Percentiles rank a stretch among this genome's conserved stretches.
These are phyloP conservation scores for Zhuqinia jingwanae DNA, from an alignment of 2,888 invertebrate species.

Conservation along the genomic window DNA sequence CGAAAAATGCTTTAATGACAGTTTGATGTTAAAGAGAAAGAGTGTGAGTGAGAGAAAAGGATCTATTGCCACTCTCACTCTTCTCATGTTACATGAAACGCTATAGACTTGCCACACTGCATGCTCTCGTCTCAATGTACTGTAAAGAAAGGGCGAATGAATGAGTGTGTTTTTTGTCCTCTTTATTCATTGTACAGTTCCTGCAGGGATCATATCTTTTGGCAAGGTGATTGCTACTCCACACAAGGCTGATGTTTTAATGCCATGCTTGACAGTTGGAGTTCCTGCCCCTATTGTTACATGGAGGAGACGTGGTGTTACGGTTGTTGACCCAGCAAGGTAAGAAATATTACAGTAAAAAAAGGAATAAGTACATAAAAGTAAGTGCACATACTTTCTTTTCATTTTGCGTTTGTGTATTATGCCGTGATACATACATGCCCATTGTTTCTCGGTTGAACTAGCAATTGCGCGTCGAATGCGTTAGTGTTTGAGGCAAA, in stretches of 20 bases:
- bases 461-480: background rate
- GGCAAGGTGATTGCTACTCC: conserved; percentile 86
- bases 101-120: background rate
- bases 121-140: background rate
- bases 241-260: conserved; percentile 85
- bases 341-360: conserved; percentile 56
- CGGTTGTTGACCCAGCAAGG: conserved; percentile 74
- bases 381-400: background rate
- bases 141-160: background rate
- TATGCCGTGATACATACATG: background rate
- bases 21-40: conserved; percentile 57
- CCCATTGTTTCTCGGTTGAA: background rate
- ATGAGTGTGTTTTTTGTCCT: conserved; percentile 35
- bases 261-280: conserved; percentile 86
- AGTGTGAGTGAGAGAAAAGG: conserved; percentile 36
- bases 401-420: too few species aligned
- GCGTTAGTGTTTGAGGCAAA: background rate
- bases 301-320: conserved; percentile 69
- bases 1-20: conserved; percentile 57
- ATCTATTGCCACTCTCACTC: background rate
- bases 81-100: background rate
- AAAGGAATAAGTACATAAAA: conserved; percentile 1
- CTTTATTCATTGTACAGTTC: conserved; percentile 81
- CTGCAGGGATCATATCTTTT: conserved; percentile 87
- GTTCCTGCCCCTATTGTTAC: conserved; percentile 82